Percentiles rank a stretch among this genome's conserved stretches.
Conservation (phyloP, 2,888 invertebrate genomes). For the Calameuta pallipes region DNA sequence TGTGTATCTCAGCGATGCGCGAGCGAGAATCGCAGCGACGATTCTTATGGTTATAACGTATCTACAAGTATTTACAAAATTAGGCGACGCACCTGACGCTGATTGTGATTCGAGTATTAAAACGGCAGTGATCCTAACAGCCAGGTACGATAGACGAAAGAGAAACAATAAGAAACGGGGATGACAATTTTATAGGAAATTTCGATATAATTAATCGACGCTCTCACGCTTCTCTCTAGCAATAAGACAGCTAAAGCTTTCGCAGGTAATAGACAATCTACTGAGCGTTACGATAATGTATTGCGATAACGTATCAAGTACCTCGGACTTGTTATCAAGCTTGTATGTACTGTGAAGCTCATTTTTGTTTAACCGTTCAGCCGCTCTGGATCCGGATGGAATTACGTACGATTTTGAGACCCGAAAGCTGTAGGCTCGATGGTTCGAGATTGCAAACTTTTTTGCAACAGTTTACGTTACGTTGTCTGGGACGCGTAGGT, state of each 20-base stretch:
- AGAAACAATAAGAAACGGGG: background rate
- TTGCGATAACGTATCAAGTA: background rate
- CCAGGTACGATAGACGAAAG: background rate
- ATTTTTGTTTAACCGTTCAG: background rate
- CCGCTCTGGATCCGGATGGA: background rate
- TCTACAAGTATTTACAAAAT: conserved; percentile 12
- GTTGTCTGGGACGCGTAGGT: background rate
- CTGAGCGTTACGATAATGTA: background rate
- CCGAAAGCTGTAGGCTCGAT: conserved; percentile 29
- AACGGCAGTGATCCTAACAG: background rate
- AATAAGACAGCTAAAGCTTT: background rate
- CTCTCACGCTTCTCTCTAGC: background rate
- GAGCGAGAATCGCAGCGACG: background rate
- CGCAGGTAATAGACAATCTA: background rate
- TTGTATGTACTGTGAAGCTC: background rate
- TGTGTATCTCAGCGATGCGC: background rate
- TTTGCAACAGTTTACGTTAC: background rate
- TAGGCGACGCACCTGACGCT: background rate
- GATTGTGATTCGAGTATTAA: background rate
- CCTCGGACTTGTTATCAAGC: background rate
- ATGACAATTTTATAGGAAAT: background rate
- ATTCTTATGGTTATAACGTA: background rate
- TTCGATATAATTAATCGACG: background rate
- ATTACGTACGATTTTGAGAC: background rate
- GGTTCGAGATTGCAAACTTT: conserved; percentile 42